These are phyloP conservation scores for Melinopterus prodromus DNA, from an alignment of 2,888 invertebrate genomes.

Conservation along the genomic window DNA sequence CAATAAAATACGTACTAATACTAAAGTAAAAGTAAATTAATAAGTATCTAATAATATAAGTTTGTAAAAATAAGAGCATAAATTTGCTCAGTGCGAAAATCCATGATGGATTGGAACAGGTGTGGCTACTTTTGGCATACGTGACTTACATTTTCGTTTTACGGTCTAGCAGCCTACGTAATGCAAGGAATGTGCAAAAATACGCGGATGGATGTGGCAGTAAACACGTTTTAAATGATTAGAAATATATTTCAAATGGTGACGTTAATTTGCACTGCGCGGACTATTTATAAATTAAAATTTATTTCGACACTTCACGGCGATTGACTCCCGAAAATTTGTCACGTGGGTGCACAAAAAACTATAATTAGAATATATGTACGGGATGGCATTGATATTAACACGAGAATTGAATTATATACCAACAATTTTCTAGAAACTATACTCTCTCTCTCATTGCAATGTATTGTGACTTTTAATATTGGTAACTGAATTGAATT, in stretches of 20 bases:
- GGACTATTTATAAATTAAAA: not conserved
- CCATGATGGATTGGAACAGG: not conserved
- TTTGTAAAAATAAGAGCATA: not conserved
- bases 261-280: not conserved
- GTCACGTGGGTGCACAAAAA: not conserved
- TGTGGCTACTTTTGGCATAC: not conserved
- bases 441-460: too few species aligned
- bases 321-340: not conserved
- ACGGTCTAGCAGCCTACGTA: not conserved
- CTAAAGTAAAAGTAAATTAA: not conserved
- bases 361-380: not conserved
- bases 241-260: not conserved
- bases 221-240: slow-evolving; percentile 4
- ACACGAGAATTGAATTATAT: too few species aligned
- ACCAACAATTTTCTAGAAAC: too few species aligned
- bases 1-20: not conserved
- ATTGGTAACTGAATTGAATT: too few species aligned
- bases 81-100: not conserved
- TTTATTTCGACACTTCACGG: not conserved
- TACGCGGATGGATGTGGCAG: not conserved
- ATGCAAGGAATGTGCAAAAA: not conserved
- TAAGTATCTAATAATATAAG: not conserved
- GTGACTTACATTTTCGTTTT: not conserved
- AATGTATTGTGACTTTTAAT: too few species aligned
- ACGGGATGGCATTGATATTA: not conserved